Evolutionary conservation across 2,113 vertebrate species (phyloP), one percentile per base, ranked within the genome.

Genomic region (Zosterops hypoxanthus): DNA sequence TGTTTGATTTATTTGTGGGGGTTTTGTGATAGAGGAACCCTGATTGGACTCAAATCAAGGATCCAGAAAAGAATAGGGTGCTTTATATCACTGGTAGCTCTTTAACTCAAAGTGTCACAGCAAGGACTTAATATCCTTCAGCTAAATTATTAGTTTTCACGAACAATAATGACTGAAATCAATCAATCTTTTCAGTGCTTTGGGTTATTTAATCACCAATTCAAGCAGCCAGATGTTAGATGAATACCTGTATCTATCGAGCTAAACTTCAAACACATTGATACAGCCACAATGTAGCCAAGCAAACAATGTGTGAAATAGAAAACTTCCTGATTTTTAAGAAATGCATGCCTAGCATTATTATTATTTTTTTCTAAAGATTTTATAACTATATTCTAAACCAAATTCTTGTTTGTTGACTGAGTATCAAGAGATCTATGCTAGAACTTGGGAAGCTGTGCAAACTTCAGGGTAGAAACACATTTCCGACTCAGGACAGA

Each of bases 61-160:
- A 91, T 86, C 79, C 82, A 88, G 93, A 91, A 95, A 96, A 96
- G 92, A 97, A 97, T 96, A 94, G 93, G 94, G 63, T 60, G 89
- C 93, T 94, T 97, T 97, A 95, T 88, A 95, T 96, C 93, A 97
- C 5, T 91, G 76, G 95, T 93, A 96, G 95, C 91, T 95, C 90
- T 97, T 97, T 97, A 95, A 97, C 92, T 79, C 34, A 39, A 95
- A 83, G 72, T 96, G 95, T 97, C 96, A 97, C 68, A 86, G 93
- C 82, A 82, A 95, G 83, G 81, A 91, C 52, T 96, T 96, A 97
- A 96, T 97, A 94, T 94, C 91, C 87, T 90, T 77, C 80, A 73
- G 85, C 55, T 94, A 96, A 97, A 97, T 97, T 88, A 96, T 82
- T 94, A 96, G 92, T 91, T 93, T 95, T 86, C 86, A 78, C 4